Conservation (phyloP, 2,888 invertebrate genomes). For the Salticus scenicus region DNA sequence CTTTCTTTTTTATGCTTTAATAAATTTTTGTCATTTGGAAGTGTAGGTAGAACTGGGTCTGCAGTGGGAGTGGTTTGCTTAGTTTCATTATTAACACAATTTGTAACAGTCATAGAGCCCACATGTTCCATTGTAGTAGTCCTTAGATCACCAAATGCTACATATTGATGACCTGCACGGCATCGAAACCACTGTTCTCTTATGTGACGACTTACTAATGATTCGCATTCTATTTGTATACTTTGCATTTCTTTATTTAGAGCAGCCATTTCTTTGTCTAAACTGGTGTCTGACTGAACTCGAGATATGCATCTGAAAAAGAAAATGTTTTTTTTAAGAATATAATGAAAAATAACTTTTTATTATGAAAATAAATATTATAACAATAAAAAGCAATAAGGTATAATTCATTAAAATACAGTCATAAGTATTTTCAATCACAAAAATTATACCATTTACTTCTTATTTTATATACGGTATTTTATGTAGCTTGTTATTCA, state of each 20-base stretch:
- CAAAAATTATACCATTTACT: too few relatives aligned
- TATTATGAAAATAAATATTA: too few relatives aligned
- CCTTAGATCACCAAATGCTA: conserved; percentile 50
- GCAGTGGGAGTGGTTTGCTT: conserved; percentile 21
- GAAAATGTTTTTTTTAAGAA: too few relatives aligned
- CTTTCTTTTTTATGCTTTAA: conserved; percentile 62
- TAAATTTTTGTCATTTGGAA: conserved; percentile 42
- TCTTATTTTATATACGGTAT: too few relatives aligned
- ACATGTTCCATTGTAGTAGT: conserved; percentile 33
- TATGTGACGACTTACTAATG: conserved; percentile 73
- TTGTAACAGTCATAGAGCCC: conserved; percentile 10
- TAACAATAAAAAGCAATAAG: too few relatives aligned
- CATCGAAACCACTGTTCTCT: conserved; percentile 64
- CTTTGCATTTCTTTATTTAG: conserved; percentile 80
- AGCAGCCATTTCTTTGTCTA: conserved; percentile 79
- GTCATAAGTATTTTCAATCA: too few relatives aligned
- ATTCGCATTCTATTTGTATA: conserved; percentile 79
- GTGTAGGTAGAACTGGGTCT: conserved; percentile 27
- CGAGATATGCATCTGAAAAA: conserved; percentile 68
- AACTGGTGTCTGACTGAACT: conserved; percentile 73
- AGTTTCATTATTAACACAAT: conserved; percentile 9
- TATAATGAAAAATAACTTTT: too few relatives aligned
- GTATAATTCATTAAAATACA: too few relatives aligned
- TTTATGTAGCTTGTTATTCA: too few relatives aligned
- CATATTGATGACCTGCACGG: conserved; percentile 60